These are phyloP conservation scores for Tetheella fluctuosa DNA, from an alignment of 2,888 invertebrate genomes.

Conservation along the genomic window DNA sequence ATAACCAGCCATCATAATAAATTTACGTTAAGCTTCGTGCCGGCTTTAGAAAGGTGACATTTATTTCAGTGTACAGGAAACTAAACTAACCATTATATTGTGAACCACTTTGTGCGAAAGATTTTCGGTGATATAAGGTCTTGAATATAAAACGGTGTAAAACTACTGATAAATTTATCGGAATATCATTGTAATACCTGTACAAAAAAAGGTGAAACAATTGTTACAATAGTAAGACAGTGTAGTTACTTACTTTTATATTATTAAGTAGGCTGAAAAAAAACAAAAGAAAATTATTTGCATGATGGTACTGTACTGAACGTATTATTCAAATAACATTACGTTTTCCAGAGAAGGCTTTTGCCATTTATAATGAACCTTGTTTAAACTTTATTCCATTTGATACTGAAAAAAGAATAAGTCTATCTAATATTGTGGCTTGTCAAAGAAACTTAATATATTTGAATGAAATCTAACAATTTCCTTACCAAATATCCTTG, in stretches of 20 bases:
- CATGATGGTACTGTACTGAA: too few relatives aligned
- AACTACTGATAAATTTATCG: too few relatives aligned
- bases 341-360: neutral
- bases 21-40: constrained; percentile 3
- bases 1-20: constrained; percentile 2
- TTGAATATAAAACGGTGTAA: neutral
- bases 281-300: neutral
- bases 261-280: too few relatives aligned
- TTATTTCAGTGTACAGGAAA: constrained; percentile 8
- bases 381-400: constrained; percentile 1
- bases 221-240: too few relatives aligned
- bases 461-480: neutral
- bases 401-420: neutral
- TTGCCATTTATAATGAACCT: neutral
- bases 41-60: neutral
- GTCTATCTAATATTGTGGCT: neutral
- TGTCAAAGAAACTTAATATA: neutral
- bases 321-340: neutral
- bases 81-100: neutral
- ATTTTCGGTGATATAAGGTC: neutral
- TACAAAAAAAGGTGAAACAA: too few relatives aligned
- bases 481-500: neutral
- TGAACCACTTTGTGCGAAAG: neutral
- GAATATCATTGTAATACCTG: too few relatives aligned
- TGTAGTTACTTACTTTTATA: too few relatives aligned